These are phyloP conservation scores for Sinella curviseta DNA, from an alignment of 1,140 invertebrate genomes.

Conservation along the genomic window DNA sequence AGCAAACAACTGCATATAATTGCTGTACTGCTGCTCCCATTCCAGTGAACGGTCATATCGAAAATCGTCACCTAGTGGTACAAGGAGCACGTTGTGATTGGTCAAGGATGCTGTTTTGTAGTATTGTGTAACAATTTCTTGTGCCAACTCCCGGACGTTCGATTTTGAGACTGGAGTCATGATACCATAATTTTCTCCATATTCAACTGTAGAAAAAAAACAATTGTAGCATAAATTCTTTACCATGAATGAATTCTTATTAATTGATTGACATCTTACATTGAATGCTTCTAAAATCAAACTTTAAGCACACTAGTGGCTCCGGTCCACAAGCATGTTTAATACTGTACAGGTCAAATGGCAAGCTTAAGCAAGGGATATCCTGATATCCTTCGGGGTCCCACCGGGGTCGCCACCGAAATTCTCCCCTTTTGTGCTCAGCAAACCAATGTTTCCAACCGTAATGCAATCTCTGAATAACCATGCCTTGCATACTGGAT, in stretches of 20 bases:
- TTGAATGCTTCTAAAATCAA: slow-evolving; percentile 82
- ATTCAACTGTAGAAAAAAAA: slow-evolving; percentile 72
- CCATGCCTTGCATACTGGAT: neutral
- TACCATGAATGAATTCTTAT: too few relatives aligned
- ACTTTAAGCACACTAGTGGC: slow-evolving; percentile 70
- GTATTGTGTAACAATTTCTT: slow-evolving; percentile 82
- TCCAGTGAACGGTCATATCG: neutral
- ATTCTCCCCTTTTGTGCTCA: neutral
- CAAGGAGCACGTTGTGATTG: slow-evolving; percentile 82
- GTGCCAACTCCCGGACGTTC: slow-evolving; percentile 81
- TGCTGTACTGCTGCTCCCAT: slow-evolving; percentile 15
- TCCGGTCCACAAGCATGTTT: slow-evolving; percentile 6
- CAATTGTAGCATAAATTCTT: neutral
- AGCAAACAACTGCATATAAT: neutral
- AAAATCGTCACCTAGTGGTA: slow-evolving; percentile 59
- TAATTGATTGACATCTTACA: neutral
- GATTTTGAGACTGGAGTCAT: slow-evolving; percentile 77
- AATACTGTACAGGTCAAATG: slow-evolving; percentile 11
- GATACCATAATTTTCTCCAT: slow-evolving; percentile 81
- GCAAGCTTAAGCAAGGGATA: neutral
- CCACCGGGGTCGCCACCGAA: slow-evolving; percentile 2
- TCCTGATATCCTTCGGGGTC: neutral
- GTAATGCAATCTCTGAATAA: slow-evolving; percentile 3
- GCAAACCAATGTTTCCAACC: neutral
- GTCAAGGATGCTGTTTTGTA: slow-evolving; percentile 82